These are phyloP conservation scores for Cosmia trapezina DNA, from an alignment of 2,888 invertebrate genomes.

Conservation along the genomic window DNA sequence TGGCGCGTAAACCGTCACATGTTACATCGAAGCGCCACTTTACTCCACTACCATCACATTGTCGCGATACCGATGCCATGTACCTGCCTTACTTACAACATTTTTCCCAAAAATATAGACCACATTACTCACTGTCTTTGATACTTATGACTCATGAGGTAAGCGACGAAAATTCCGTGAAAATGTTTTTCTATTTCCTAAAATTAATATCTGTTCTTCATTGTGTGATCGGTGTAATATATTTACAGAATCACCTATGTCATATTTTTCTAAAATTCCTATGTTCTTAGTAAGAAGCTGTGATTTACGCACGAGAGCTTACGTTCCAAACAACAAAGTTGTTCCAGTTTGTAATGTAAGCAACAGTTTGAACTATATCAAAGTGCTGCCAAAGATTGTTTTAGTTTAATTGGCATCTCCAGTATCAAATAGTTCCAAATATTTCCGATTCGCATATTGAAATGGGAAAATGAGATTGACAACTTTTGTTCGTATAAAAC, in stretches of 20 bases:
- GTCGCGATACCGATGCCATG: constrained; percentile 75
- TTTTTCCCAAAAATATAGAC: constrained; percentile 61
- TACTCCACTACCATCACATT: constrained; percentile 64
- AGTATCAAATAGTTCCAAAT: constrained; percentile 6
- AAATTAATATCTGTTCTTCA: constrained; percentile 50
- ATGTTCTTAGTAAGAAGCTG: constrained; percentile 23
- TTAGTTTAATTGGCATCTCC: constrained; percentile 12
- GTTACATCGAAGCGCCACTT: constrained; percentile 55
- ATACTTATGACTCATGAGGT: constrained; percentile 59
- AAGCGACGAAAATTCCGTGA: constrained; percentile 46
- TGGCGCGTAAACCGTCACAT: constrained; percentile 75
- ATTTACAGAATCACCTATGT: constrained; percentile 20
- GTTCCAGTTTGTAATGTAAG: constrained; percentile 26
- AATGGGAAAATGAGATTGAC: constrained; percentile 13
- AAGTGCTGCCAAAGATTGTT: constrained; percentile 22
- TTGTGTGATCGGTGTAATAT: constrained; percentile 35
- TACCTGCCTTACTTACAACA: constrained; percentile 68
- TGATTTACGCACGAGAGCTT: constrained; percentile 10
- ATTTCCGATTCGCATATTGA: constrained; percentile 14
- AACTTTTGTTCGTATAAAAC: constrained; percentile 9
- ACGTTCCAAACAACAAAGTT: constrained; percentile 14
- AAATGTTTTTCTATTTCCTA: constrained; percentile 52
- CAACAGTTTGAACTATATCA: constrained; percentile 24
- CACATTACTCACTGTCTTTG: constrained; percentile 64
- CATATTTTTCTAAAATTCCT: constrained; percentile 31